These are phyloP conservation scores for Ptilonorhynchus violaceus DNA, from an alignment of 2,113 vertebrate genomes.

Conservation along the genomic window DNA sequence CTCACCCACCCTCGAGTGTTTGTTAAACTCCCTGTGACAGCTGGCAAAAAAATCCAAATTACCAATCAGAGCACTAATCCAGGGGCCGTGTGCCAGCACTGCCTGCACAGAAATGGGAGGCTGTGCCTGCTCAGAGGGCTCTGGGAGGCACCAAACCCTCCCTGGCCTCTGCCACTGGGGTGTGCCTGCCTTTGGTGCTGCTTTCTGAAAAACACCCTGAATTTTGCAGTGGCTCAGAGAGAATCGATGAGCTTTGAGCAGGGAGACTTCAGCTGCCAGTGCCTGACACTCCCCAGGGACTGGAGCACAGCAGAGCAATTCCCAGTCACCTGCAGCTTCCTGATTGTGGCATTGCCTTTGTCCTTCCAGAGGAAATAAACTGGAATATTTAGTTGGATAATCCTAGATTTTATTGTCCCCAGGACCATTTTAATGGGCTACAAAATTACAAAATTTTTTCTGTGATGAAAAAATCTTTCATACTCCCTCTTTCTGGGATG, in stretches of 20 bases:
- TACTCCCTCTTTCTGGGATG: neutral
- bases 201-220: neutral
- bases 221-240: neutral
- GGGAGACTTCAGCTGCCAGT: neutral
- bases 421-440: neutral
- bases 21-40: slow-evolving; percentile 19
- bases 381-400: neutral
- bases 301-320: slow-evolving; percentile 18
- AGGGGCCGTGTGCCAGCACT: neutral
- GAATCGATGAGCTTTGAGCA: neutral
- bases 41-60: slow-evolving; percentile 12
- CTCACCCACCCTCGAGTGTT: neutral
- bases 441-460: neutral
- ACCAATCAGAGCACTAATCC: slow-evolving; percentile 21
- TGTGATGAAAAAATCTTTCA: neutral
- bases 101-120: neutral
- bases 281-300: neutral
- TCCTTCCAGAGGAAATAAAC: neutral
- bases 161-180: neutral
- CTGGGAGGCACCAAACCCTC: neutral
- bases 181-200: neutral
- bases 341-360: slow-evolving; percentile 37
- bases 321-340: slow-evolving; percentile 9
- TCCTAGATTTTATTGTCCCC: neutral
- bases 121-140: neutral